Conservation (phyloP, 2,888 invertebrate species). For the Phortica magna region DNA sequence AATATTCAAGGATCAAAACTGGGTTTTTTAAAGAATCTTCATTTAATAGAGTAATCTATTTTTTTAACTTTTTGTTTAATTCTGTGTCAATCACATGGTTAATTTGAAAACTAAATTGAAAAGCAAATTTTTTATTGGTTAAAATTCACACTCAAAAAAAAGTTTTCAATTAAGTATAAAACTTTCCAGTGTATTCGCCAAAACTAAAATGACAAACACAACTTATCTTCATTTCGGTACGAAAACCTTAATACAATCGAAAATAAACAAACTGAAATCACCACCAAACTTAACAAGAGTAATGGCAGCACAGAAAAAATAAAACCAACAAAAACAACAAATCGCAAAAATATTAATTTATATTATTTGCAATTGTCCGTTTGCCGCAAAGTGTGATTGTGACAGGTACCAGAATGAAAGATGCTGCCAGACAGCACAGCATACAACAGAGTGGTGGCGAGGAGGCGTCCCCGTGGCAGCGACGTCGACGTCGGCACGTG, state of each 20-base stretch:
- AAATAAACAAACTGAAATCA: constrained; percentile 58
- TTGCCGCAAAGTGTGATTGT: constrained; percentile 73
- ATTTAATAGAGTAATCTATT: no score
- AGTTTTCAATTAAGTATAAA: no score
- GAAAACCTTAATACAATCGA: constrained; percentile 63
- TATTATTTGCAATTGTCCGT: constrained; percentile 71
- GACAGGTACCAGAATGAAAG: constrained; percentile 65
- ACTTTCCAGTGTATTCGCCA: constrained; percentile 51
- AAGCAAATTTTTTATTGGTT: no score
- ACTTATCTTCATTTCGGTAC: constrained; percentile 51
- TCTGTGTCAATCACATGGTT: no score
- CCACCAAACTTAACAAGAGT: not conserved
- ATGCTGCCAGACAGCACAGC: constrained; percentile 32
- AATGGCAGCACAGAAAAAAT: constrained; percentile 17
- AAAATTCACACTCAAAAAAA: no score
- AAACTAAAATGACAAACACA: constrained; percentile 42
- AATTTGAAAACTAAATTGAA: no score
- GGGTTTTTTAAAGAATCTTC: no score
- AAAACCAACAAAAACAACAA: constrained; percentile 34
- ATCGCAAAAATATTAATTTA: constrained; percentile 68
- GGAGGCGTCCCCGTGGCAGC: constrained; percentile 12
- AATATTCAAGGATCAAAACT: no score
- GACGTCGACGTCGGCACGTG: no score
- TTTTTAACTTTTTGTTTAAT: no score
- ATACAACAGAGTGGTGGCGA: constrained; percentile 21